phyloP scores from a whole-genome alignment of 1,140 invertebrate genomes.

The Zaprionus ornatus region DNA sequence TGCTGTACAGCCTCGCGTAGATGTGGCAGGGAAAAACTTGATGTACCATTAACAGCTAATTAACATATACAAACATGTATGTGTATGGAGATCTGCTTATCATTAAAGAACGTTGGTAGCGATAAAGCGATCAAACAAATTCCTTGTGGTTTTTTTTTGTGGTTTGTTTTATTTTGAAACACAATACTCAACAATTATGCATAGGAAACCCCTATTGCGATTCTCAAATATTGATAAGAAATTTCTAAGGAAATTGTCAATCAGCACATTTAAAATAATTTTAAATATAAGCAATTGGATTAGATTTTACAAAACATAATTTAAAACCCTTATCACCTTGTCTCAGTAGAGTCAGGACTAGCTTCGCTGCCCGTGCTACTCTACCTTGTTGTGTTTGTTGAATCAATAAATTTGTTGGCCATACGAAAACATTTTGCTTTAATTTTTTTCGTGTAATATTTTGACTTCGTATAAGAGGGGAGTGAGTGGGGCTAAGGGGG shows the following conservation, averaged over 20 bases:
- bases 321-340: neutral
- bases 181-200: neutral
- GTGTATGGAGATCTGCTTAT: conserved; percentile 2
- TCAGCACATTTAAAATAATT: neutral
- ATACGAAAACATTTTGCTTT: conserved; percentile 21
- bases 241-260: neutral
- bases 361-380: neutral
- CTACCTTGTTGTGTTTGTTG: conserved; percentile 19
- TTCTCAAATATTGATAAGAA: conserved; percentile 6
- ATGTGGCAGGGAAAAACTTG: neutral
- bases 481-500: neutral
- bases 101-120: neutral
- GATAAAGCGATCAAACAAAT: no score
- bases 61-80: neutral
- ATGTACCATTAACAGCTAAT: conserved; percentile 1
- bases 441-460: conserved; percentile 19
- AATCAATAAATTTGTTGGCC: conserved; percentile 40
- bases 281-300: no score
- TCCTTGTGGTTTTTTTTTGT: no score
- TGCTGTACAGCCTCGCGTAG: conserved; percentile 32
- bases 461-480: neutral
- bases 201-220: neutral
- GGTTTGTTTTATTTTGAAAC: neutral
- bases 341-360: neutral
- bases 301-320: no score